Percentiles rank a stretch among this genome's conserved stretches.
These are phyloP conservation scores for Cetoscarus ocellatus DNA, from an alignment of 2,797 vertebrate genomes.

Conservation along the genomic window DNA sequence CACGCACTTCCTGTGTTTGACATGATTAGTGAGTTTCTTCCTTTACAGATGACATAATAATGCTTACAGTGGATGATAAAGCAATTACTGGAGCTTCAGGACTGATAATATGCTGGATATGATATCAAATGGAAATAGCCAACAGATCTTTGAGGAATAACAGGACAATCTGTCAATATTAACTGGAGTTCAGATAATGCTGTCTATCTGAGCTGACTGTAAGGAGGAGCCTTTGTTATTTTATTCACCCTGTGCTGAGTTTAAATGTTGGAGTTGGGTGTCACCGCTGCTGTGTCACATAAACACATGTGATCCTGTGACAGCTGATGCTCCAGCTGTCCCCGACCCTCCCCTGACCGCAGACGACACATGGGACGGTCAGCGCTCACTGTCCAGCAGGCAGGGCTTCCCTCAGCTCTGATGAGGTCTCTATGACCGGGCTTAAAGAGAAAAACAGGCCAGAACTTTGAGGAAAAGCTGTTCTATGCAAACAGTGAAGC, in stretches of 20 bases:
- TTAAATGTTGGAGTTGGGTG: conserved; percentile 25
- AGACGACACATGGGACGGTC: conserved; percentile 69
- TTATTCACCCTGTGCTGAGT: conserved; percentile 5
- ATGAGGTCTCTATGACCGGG: conserved; percentile 14
- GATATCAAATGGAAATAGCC: background rate
- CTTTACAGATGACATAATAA: conserved; percentile 2
- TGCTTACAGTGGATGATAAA: background rate
- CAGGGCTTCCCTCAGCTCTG: conserved; percentile 35
- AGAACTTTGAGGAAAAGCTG: background rate
- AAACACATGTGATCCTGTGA: conserved; percentile 65
- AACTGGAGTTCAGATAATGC: background rate
- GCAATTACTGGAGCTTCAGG: background rate
- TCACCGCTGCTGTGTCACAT: conserved; percentile 47
- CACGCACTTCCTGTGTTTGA: conserved; percentile 8
- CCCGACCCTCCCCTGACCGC: conserved; percentile 45
- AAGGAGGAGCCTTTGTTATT: background rate
- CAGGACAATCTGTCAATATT: background rate
- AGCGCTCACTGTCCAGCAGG: conserved; percentile 37
- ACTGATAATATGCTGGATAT: background rate
- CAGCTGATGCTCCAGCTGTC: conserved; percentile 82
- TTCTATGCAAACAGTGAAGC: too few species aligned
- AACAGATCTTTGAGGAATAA: background rate
- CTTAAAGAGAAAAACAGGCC: background rate
- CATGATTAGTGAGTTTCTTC: conserved; percentile 22
- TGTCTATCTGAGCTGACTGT: background rate